Evolutionary conservation across 1,140 invertebrate genomes (phyloP), one percentile per base, ranked within the genome.

Genomic region (Eulimnadia texana): DNA sequence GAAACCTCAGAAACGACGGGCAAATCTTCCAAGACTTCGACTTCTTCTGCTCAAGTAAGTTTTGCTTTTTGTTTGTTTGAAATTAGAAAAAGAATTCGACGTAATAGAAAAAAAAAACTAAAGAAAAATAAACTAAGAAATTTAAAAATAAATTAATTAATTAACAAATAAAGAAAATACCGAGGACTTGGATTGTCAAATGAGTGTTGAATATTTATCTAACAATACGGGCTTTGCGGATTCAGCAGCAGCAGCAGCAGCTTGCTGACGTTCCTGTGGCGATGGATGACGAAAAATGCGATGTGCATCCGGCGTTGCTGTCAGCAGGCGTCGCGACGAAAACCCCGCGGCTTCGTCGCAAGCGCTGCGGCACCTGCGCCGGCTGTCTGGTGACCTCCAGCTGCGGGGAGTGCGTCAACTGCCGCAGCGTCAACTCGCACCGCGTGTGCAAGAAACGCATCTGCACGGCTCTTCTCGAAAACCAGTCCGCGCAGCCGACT

Each of bases 401-500:
- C 23, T 58, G 55, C 24, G 55, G 55, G 23, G 27, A 58, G 28
- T 58, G 55, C 25, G 28, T 58, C 25, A 42, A 27, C 13, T 58
- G 55, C 24, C 28, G 42, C 19, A 58, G 20, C 24, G 42, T 42
- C 1, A 58, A 29, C 3, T 58, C 55, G 0, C 55, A 58, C 20
- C 55, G 55, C 28, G 23, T 58, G 9, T 58, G 55, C 27, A 58
- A 58, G 27, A 42, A 58, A 33, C 55, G 55, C 27, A 27, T 58
- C 22, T 58, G 55, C 24, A 16, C 33, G 6, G 6, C 33, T 6
- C 33, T 42, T 9, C 6, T 42, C 33, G 33, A 42, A 42, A 42
- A 42, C 33, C 33, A 42, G 16, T 16, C 33, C 6, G 33, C 33
- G 6, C 33, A 42, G 16, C 33, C 33, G 33, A 9, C 33, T 6